Percentiles rank a stretch among this genome's conserved stretches.
Conservation (phyloP, 1,140 invertebrate genomes). For the Drosophila sturtevanti region DNA sequence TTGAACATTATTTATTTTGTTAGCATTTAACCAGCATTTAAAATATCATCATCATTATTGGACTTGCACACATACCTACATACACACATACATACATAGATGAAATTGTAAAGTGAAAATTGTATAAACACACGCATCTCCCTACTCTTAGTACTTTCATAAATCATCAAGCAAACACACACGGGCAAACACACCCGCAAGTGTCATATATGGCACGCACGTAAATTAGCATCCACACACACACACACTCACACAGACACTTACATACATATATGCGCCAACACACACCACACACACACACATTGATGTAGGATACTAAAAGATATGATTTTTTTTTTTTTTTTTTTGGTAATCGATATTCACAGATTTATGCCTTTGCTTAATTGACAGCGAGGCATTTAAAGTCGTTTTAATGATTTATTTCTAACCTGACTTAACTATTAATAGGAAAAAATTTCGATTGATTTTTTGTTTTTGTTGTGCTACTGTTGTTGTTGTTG, state of each 20-base stretch:
- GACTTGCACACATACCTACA: no score
- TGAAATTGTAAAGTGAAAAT: slow-evolving; percentile 24
- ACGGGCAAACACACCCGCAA: slow-evolving; percentile 9
- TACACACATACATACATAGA: no score
- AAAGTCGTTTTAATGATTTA: slow-evolving; percentile 68
- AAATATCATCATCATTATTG: background rate
- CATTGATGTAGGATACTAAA: background rate
- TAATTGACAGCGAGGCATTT: slow-evolving; percentile 57
- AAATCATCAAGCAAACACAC: slow-evolving; percentile 31
- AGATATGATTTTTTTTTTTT: slow-evolving; percentile 10
- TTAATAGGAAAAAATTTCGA: background rate
- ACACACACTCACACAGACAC: background rate
- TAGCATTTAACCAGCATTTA: background rate
- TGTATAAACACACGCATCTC: slow-evolving; percentile 13
- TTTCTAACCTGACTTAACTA: slow-evolving; percentile 1
- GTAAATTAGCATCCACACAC: slow-evolving; percentile 7
- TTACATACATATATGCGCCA: slow-evolving; percentile 27
- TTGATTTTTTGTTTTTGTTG: slow-evolving; percentile 22
- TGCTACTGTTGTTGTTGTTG: no score
- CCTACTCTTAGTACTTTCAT: slow-evolving; percentile 17
- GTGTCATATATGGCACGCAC: slow-evolving; percentile 26
- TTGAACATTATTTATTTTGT: no score
- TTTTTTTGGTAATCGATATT: slow-evolving; percentile 58
- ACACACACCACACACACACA: slow-evolving; percentile 26
- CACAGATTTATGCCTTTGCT: slow-evolving; percentile 41